Conservation (phyloP, 2,888 invertebrate genomes). For the Latrodectus hesperus region DNA sequence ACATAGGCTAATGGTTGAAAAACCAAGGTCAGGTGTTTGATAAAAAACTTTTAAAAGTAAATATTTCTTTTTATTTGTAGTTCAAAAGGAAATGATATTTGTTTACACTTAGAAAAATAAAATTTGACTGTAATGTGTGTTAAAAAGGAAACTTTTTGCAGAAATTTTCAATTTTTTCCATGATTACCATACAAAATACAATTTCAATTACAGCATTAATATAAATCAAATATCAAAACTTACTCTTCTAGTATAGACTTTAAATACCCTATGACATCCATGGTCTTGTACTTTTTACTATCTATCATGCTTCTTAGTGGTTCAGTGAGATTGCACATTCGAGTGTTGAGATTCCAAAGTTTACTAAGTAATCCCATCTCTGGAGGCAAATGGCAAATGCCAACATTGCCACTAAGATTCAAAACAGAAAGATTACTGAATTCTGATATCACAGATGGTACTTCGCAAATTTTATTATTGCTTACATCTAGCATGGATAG, state of each 20-base stretch:
- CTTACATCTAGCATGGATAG: conserved; percentile 96
- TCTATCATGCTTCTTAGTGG: conserved; percentile 93
- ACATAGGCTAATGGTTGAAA: no score
- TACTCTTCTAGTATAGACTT: conserved; percentile 81
- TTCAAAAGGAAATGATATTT: no score
- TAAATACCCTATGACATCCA: conserved; percentile 92
- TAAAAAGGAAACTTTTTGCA: no score
- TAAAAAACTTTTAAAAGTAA: no score
- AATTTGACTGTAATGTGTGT: no score
- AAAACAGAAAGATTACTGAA: conserved; percentile 92
- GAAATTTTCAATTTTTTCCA: no score
- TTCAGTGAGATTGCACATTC: conserved; percentile 90
- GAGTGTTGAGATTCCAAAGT: conserved; percentile 96
- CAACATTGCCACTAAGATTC: conserved; percentile 90
- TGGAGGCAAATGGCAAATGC: conserved; percentile 90
- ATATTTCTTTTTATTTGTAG: no score
- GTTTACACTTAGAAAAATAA: no score
- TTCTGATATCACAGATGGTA: conserved; percentile 89
- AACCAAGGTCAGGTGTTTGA: no score
- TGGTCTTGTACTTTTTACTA: conserved; percentile 92
- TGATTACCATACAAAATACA: no score
- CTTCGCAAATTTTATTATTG: conserved; percentile 85
- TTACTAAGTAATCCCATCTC: conserved; percentile 94
- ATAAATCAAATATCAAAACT: conserved; percentile 70
- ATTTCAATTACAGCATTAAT: no score